Evolutionary conservation across 2,888 invertebrate genomes (phyloP), one percentile per base, ranked within the genome.

Genomic region (Galeruca laticollis): DNA sequence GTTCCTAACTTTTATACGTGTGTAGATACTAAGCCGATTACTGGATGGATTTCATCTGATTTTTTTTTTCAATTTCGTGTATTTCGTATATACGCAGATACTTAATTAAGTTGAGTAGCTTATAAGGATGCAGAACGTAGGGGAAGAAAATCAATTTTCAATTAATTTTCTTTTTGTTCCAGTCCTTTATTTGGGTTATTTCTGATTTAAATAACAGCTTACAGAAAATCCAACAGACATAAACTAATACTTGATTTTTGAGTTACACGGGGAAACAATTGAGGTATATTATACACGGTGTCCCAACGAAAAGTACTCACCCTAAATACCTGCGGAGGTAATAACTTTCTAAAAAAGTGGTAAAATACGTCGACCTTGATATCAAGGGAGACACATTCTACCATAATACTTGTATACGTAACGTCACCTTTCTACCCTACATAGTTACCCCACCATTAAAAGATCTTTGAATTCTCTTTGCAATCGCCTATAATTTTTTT

Each of bases 1-100:
- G 52, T 52, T 26, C 52, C 13, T 47, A 52, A 52, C 52, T 52
- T 52, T 52, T 26, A 52, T 52, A 26, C 26, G 52, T 52, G 52
- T 52, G 52, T 26, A 52, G 52, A 52, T 52, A 52, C 52, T 52
- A 52, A 52, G 52, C 52, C 13, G 52, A 52, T 52, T 52, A 52
- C 52, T 26, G 52, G 26, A 52, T 26, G 52, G 52, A 52, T 52
- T 52, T 52, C 52, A 52, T 26, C 21, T 52, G 52, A 52, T 47
- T 52, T 52, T 52, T 51, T 43, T 52, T 52, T 52, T 52, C 52
- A 52, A 52, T 52, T 52, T 52, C 52, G 52, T 52, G 26, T 52
- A 52, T 52, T 52, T 52, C 21, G 13, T 52, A 26, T 52, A 52
- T 52, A 52, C 52, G 52, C n/a, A 52, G 52, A 26, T 52, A 52